Evolutionary conservation across 2,888 invertebrate genomes (phyloP), one percentile per base, ranked within the genome.

Genomic region (Eledona agricola): DNA sequence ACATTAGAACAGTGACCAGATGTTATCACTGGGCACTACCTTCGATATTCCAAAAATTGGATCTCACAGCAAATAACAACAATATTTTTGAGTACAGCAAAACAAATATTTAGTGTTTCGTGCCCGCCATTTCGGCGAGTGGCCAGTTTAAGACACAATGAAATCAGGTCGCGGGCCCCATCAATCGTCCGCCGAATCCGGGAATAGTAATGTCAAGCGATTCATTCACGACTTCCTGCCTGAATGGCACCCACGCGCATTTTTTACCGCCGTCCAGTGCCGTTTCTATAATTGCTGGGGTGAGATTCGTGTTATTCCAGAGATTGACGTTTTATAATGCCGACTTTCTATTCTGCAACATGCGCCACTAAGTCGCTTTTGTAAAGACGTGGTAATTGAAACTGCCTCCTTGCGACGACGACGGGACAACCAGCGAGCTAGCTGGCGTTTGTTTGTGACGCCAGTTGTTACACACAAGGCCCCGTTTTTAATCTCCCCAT

Each of bases 321-420:
- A 68, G 70, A 74, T 73, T 70, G 69, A 71, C 63, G 68, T 71
- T 70, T 65, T 69, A 71, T 74, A 74, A 74, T 75, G 66, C 74
- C 65, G 60, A 62, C 58, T 59, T 64, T 66, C 71, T 63, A 73
- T 73, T 73, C 71, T 69, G 66, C 64, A 69, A 66, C 75, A 73
- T 73, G 74, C 67, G 66, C 69, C 67, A 65, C 64, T 72, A 72
- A 72, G 72, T 72, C 72, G 67, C 69, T 67, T 49, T 72, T 72
- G 70, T 70, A 72, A 72, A 70, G 72, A 70, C 66, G 67, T 59
- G 62, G 73, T 74, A 74, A 74, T 74, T 74, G 73, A 74, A 74
- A 72, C 71, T 65, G 69, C 68, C 68, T 40, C 62, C 67, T 66
- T 69, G 60, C 60, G 58, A 51, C 52, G 59, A 55, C 50, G 50